A percentile compares a stretch with the other conserved stretches of the same genome.
Conservation (phyloP, 2,888 invertebrate genomes). For the Diadegma fenestrale region DNA sequence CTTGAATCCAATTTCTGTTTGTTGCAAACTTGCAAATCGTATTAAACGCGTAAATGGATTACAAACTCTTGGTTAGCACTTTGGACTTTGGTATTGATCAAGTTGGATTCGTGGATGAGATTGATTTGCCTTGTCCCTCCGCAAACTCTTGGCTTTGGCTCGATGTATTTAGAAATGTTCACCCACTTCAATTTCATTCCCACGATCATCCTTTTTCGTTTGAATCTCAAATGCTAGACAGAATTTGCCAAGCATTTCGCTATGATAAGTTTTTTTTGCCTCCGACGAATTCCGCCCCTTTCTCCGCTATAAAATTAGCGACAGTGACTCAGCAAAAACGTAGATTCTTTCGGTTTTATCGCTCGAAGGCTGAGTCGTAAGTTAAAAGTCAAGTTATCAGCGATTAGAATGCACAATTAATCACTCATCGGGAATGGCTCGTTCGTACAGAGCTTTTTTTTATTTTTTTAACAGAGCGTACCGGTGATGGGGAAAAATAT, state of each 20-base stretch:
- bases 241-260: neutral
- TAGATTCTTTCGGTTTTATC: neutral
- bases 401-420: neutral
- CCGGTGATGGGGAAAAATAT: conserved; percentile 2
- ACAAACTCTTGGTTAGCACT: neutral
- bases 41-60: neutral
- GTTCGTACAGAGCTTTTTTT: conserved; percentile 19
- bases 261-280: neutral
- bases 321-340: neutral
- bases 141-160: neutral
- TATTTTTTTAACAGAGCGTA: conserved; percentile 42
- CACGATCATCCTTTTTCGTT: neutral
- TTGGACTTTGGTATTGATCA: neutral
- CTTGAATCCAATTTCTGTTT: neutral
- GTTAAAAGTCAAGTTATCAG: neutral
- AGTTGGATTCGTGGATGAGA: neutral
- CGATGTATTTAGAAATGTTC: neutral
- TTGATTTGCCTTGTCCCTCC: neutral
- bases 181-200: neutral
- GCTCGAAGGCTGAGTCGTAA: neutral
- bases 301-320: neutral
- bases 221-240: neutral
- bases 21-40: conserved; percentile 5
- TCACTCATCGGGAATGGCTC: neutral
- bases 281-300: neutral